phyloP scores from a whole-genome alignment of 2,888 invertebrate species.

The Apotomis betuletana region DNA sequence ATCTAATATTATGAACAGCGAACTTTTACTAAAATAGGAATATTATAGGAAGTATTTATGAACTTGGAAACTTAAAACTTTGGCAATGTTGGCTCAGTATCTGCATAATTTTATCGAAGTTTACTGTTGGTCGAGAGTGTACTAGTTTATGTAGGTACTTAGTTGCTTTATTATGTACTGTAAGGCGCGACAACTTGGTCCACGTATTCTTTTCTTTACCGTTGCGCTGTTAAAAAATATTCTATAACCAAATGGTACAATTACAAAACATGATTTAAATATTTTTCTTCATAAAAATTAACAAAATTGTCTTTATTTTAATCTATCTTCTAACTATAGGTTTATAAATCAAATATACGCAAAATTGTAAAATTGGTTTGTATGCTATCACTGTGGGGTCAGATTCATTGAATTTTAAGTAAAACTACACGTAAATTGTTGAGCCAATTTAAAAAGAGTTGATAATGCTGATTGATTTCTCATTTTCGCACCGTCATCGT shows the following conservation, averaged over 20 bases:
- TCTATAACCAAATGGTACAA: not conserved
- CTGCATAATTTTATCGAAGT: slow-evolving; percentile 11
- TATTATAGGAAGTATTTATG: slow-evolving; percentile 4
- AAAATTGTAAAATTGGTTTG: too few species aligned
- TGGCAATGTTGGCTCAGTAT: slow-evolving; percentile 13
- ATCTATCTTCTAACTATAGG: too few species aligned
- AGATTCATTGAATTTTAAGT: too few species aligned
- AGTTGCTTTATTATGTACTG: not conserved
- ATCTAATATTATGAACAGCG: not conserved
- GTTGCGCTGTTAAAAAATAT: not conserved
- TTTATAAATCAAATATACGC: too few species aligned
- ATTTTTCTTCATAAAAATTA: too few species aligned
- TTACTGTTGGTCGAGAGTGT: not conserved
- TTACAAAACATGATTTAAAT: too few species aligned
- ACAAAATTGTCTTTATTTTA: too few species aligned
- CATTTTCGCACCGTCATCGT: too few species aligned
- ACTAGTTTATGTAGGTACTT: not conserved
- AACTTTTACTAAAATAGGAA: not conserved
- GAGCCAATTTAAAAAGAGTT: too few species aligned
- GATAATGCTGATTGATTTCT: too few species aligned
- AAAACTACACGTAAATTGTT: too few species aligned
- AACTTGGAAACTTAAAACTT: slow-evolving; percentile 1
- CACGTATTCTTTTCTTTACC: not conserved
- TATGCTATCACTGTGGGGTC: too few species aligned
- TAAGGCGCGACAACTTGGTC: not conserved